Evolutionary conservation across 2,888 invertebrate genomes (phyloP).

Genomic region (Microctonus brassicae): DNA sequence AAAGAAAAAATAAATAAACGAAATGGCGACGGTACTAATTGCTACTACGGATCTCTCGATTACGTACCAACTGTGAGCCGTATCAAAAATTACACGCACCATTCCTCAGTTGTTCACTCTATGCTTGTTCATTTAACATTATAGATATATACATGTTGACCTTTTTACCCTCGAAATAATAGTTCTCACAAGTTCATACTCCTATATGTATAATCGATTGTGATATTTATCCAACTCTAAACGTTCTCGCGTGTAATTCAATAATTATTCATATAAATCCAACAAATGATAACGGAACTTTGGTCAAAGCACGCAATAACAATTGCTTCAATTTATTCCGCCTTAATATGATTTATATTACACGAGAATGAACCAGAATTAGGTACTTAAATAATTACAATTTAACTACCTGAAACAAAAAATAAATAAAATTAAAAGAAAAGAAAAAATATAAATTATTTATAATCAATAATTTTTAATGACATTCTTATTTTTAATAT

Average conservation of each 20-base stretch:
- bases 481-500: too few species aligned
- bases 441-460: background rate
- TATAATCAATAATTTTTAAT: too few species aligned
- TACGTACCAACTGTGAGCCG: background rate
- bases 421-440: background rate
- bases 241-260: conserved; percentile 7
- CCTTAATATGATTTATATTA: background rate
- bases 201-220: background rate
- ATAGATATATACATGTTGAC: background rate
- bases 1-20: too few species aligned
- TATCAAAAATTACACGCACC: conserved; percentile 1
- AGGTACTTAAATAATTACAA: background rate
- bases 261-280: conserved; percentile 21
- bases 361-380: background rate
- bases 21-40: background rate
- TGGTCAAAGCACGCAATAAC: conserved; percentile 7
- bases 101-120: background rate
- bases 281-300: background rate
- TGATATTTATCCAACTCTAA: conserved; percentile 8
- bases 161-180: background rate
- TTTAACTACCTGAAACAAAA: background rate
- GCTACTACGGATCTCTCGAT: background rate
- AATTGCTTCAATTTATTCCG: background rate
- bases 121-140: background rate
- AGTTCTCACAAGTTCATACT: background rate